Evolutionary conservation across 1,140 invertebrate genomes (phyloP), one percentile per base, ranked within the genome.

Genomic region (Homarus americanus): DNA sequence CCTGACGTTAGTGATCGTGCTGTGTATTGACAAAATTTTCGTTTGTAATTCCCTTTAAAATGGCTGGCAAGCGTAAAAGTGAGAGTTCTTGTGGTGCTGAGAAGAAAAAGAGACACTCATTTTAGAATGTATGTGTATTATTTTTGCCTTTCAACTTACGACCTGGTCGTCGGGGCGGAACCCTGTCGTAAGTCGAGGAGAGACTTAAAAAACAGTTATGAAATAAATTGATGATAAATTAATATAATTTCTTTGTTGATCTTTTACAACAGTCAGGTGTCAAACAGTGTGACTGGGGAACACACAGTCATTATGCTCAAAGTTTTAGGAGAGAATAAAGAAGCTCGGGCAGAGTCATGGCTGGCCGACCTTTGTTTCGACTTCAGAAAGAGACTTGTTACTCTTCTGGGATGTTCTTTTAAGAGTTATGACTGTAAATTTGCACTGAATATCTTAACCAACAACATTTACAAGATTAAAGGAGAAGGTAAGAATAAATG

Each of bases 281-380:
- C 97, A 9, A 99, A 99, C 95, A 98, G 99, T 91, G 94, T 99
- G 82, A 99, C 99, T 20, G 99, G 98, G 17, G 99, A 99, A 95
- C 97, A 99, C 94, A 98, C 98, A 0, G 99, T 98, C 94, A 99
- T 99, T 91, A 99, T 99, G 98, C 94, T 99, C 41, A 96, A 97
- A 80, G 95, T 96, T 53, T 93, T 98, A 0, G 41, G 78, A 9
- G 84, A 91, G 32, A 40, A 44, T 1, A 82, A 78, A 79, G 87
- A 28, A 40, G 58, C 38, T 20, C 72, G 87, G 40, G 79, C 91
- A 12, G 92, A 94, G 63, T 93, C 94, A 32, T 99, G 98, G 98
- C 94, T 99, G 32, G 93, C 94, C 2, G 96, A 96, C 34, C 98
- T 98, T 94, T 98, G 96, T 95, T 95, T 94, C 40, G 98, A 99